Percentiles rank a stretch among this genome's conserved stretches.
These are phyloP conservation scores for Mergus octosetaceus DNA, from an alignment of 2,797 vertebrate genomes.

Conservation along the genomic window DNA sequence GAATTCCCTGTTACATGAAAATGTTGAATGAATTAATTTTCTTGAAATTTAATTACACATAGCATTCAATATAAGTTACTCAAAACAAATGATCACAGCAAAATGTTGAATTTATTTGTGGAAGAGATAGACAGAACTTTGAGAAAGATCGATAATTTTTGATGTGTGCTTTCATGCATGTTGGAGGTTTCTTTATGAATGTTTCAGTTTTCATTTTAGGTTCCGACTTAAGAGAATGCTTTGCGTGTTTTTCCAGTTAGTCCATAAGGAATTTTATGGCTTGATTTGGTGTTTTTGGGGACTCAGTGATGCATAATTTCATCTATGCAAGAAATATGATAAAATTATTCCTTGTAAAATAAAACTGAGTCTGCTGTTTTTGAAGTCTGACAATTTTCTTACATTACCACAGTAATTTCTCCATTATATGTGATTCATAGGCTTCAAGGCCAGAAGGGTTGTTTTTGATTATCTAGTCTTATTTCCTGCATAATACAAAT, in stretches of 20 bases:
- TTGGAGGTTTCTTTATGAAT: neutral
- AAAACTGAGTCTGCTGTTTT: neutral
- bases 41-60: neutral
- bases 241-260: neutral
- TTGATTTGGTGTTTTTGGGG: neutral
- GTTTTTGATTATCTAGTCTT: constrained; percentile 20
- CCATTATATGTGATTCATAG: neutral
- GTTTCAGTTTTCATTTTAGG: neutral
- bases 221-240: neutral
- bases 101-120: neutral
- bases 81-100: neutral
- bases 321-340: neutral
- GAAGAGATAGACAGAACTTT: neutral
- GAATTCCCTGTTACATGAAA: neutral
- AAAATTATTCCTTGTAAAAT: neutral
- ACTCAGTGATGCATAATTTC: neutral
- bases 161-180: neutral
- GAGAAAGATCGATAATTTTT: neutral
- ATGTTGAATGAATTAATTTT: neutral
- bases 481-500: constrained; percentile 33
- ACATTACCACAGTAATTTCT: neutral
- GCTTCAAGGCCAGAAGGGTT: constrained; percentile 3
- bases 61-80: neutral
- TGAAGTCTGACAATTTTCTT: neutral
- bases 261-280: neutral